These are phyloP conservation scores for Clarias batrachus DNA, from an alignment of 2,113 vertebrate genomes.

Conservation along the genomic window DNA sequence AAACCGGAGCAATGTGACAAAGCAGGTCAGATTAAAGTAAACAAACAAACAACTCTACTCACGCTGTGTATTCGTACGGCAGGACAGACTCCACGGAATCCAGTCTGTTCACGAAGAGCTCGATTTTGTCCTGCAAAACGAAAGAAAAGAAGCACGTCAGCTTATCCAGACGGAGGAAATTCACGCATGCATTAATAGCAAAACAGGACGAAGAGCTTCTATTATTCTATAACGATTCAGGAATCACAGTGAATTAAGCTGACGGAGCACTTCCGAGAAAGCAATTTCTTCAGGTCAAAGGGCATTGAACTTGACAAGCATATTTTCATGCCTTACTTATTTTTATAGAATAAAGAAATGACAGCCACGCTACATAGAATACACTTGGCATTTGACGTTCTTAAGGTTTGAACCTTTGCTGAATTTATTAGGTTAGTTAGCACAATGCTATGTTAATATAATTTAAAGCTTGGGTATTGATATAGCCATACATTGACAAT, in stretches of 20 bases:
- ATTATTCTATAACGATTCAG: not conserved
- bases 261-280: not conserved
- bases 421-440: too few species aligned
- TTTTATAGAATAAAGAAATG: not conserved
- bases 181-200: not conserved
- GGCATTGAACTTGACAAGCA: not conserved
- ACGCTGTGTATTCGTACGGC: conserved; percentile 92
- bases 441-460: too few species aligned
- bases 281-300: not conserved
- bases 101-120: conserved; percentile 91
- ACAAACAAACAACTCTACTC: conserved; percentile 63
- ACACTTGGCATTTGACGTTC: too few species aligned
- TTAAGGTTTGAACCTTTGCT: too few species aligned
- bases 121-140: conserved; percentile 78
- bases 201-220: not conserved
- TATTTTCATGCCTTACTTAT: not conserved
- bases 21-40: not conserved
- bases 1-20: not conserved
- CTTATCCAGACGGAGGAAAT: not conserved
- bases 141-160: not conserved
- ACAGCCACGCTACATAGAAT: too few species aligned
- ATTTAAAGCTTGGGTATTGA: not conserved
- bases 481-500: not conserved
- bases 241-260: not conserved
- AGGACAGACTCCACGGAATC: conserved; percentile 95